Conservation (phyloP, 2,888 invertebrate genomes). For the Diarsia brunnea region DNA sequence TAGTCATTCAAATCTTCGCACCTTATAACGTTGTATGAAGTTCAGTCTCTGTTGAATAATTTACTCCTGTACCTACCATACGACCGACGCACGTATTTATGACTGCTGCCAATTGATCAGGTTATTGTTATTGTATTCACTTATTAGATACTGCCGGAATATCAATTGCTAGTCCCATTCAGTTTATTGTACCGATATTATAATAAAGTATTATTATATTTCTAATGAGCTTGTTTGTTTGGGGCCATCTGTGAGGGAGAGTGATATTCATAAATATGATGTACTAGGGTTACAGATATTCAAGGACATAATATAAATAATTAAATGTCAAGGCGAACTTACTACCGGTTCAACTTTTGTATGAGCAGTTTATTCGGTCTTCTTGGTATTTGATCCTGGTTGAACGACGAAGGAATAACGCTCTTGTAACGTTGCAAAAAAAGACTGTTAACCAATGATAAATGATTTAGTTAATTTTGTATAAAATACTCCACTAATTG, state of each 20-base stretch:
- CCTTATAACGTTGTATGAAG: background rate
- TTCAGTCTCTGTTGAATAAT: constrained; percentile 22
- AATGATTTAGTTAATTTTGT: background rate
- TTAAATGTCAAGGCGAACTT: background rate
- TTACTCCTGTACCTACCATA: constrained; percentile 11
- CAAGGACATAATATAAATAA: background rate
- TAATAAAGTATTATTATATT: constrained; percentile 22
- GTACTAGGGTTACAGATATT: background rate
- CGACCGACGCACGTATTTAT: constrained; percentile 51
- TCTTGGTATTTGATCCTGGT: background rate
- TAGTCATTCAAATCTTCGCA: background rate
- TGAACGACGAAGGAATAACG: background rate
- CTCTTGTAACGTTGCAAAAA: background rate
- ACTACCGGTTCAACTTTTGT: background rate
- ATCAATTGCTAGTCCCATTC: constrained; percentile 32
- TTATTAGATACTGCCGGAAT: constrained; percentile 45
- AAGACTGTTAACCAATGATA: background rate
- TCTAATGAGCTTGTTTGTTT: constrained; percentile 37
- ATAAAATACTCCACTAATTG: background rate
- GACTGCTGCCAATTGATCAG: constrained; percentile 52
- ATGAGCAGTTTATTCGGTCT: background rate
- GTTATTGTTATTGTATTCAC: constrained; percentile 39
- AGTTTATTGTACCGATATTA: constrained; percentile 25
- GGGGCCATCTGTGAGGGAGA: background rate
- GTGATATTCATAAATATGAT: background rate